Conservation (phyloP, 2,797 vertebrate genomes). For the Lepus oiostolus region DNA sequence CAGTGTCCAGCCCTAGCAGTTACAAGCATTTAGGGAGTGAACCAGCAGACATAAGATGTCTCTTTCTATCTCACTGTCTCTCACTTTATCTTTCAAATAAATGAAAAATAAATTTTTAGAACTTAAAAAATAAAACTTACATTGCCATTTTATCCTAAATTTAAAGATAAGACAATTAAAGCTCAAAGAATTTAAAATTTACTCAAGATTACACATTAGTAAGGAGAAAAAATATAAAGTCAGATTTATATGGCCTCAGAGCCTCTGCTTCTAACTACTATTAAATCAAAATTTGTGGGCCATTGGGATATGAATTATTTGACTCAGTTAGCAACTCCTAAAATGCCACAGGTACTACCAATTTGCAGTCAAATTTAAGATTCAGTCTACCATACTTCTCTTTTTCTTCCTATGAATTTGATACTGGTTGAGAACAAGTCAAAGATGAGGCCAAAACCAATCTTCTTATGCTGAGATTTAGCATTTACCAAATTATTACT, state of each 20-base stretch:
- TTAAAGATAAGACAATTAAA: conserved; percentile 59
- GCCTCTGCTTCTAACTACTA: conserved; percentile 17
- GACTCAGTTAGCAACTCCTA: neutral
- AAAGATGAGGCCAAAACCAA: conserved; percentile 35
- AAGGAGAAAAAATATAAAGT: neutral
- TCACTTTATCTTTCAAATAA: too few relatives aligned
- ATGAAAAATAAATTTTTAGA: too few relatives aligned
- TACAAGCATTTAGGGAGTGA: too few relatives aligned
- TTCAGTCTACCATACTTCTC: neutral
- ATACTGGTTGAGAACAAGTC: conserved; percentile 13
- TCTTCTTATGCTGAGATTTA: conserved; percentile 63
- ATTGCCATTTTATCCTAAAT: neutral
- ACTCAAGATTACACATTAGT: neutral
- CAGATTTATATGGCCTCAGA: neutral
- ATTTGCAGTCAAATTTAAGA: conserved; percentile 37
- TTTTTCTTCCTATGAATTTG: conserved; percentile 52
- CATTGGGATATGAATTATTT: too few relatives aligned
- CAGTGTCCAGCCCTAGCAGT: too few relatives aligned
- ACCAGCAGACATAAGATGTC: too few relatives aligned
- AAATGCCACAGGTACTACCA: conserved; percentile 15
- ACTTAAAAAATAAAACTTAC: neutral
- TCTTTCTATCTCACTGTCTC: too few relatives aligned
- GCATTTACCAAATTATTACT: conserved; percentile 66
- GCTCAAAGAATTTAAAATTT: conserved; percentile 28
- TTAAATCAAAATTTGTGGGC: conserved; percentile 68